These are phyloP conservation scores for Drusus annulatus DNA, from an alignment of 1,140 invertebrate species.

Conservation along the genomic window DNA sequence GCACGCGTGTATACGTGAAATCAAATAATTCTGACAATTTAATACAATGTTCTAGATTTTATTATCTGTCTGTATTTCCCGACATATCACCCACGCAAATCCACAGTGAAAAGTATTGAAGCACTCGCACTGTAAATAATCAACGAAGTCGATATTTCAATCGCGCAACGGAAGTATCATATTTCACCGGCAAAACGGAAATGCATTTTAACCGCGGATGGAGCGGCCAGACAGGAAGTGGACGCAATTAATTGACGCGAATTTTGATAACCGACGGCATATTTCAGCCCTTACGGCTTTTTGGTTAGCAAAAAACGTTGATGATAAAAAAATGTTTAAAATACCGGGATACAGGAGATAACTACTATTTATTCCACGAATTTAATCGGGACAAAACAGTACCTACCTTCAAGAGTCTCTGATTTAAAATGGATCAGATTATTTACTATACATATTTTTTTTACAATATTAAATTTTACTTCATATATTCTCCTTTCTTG, in stretches of 20 bases:
- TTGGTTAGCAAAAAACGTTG: neutral
- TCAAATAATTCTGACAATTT: too few species aligned
- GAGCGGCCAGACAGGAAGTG: conserved; percentile 6
- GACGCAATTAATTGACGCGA: conserved; percentile 12
- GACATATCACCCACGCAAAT: too few species aligned
- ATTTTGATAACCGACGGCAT: conserved; percentile 9
- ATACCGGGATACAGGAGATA: neutral
- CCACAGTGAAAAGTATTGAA: too few species aligned
- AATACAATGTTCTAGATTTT: too few species aligned
- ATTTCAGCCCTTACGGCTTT: conserved; percentile 14
- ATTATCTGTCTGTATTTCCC: too few species aligned
- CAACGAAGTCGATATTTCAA: conserved; percentile 1
- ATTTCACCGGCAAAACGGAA: conserved; percentile 14
- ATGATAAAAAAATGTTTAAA: neutral
- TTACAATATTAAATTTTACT: too few species aligned
- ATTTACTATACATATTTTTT: too few species aligned
- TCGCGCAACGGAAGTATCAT: conserved; percentile 5
- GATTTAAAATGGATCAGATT: too few species aligned
- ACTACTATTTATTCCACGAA: neutral
- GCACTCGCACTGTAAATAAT: neutral
- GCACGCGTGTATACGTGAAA: too few species aligned
- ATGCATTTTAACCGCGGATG: conserved; percentile 30
- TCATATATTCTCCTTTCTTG: too few species aligned
- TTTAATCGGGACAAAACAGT: too few species aligned
- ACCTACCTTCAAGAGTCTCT: too few species aligned